Conservation (phyloP, 2,797 vertebrate genomes). For the Trematomus bernacchii region DNA sequence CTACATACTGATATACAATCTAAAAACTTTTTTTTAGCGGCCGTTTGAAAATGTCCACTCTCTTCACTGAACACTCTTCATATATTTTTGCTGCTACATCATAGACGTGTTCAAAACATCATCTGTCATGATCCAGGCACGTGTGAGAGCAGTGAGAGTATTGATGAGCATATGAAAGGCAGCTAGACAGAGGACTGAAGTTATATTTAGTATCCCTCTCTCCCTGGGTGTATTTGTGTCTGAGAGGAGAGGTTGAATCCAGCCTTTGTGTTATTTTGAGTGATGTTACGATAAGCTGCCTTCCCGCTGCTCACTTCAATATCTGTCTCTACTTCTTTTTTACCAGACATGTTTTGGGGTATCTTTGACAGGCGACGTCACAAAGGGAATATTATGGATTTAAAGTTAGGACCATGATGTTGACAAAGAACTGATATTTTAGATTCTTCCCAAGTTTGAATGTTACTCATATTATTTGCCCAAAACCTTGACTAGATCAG, state of each 20-base stretch:
- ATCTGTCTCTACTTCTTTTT: constrained; percentile 19
- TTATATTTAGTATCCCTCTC: constrained; percentile 72
- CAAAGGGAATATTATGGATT: constrained; percentile 5
- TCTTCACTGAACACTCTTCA: neutral
- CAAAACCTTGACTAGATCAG: too few species aligned
- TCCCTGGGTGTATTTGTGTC: constrained; percentile 67
- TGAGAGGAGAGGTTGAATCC: constrained; percentile 57
- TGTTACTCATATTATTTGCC: too few species aligned
- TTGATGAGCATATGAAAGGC: constrained; percentile 60
- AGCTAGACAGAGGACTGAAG: constrained; percentile 33
- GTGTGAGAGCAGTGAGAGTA: constrained; percentile 62
- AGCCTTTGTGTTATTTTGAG: constrained; percentile 65
- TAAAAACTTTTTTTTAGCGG: too few species aligned
- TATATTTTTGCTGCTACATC: constrained; percentile 15
- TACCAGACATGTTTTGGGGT: constrained; percentile 20
- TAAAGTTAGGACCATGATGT: constrained; percentile 1
- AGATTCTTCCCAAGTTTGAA: too few species aligned
- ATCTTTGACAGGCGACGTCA: constrained; percentile 24
- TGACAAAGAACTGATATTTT: too few species aligned
- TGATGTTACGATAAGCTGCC: constrained; percentile 52
- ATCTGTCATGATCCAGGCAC: constrained; percentile 45
- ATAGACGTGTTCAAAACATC: constrained; percentile 38
- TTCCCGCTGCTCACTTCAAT: constrained; percentile 52
- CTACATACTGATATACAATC: too few species aligned
- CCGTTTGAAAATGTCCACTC: too few species aligned